These are phyloP conservation scores for Reinhardtius hippoglossoides DNA, from an alignment of 2,113 vertebrate genomes.

Conservation along the genomic window DNA sequence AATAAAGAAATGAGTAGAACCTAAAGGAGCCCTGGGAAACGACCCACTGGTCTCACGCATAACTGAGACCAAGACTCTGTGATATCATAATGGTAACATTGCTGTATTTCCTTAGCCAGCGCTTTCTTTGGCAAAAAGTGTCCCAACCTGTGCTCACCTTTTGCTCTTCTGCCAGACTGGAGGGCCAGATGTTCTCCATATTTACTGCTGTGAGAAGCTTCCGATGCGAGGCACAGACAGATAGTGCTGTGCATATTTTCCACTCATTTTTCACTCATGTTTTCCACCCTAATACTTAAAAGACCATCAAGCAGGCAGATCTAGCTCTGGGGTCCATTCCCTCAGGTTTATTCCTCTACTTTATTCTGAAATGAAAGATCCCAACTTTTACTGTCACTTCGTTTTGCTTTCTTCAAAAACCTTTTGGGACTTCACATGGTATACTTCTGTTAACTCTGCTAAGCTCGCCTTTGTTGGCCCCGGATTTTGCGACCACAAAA, in stretches of 20 bases:
- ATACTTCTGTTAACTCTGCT: conserved; percentile 52
- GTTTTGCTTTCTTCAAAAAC: conserved; percentile 59
- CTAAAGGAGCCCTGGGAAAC: conserved; percentile 20
- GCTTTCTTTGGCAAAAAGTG: conserved; percentile 16
- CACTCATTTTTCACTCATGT: conserved; percentile 63
- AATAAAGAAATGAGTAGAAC: conserved; percentile 13
- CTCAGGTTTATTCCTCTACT: conserved; percentile 18
- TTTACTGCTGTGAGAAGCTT: conserved; percentile 61
- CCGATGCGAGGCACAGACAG: conserved; percentile 51
- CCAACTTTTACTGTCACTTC: conserved; percentile 55
- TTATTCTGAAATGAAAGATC: conserved; percentile 50
- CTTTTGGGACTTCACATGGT: conserved; percentile 43
- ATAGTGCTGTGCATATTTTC: conserved; percentile 70
- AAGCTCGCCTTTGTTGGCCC: conserved; percentile 26
- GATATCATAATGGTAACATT: conserved; percentile 2
- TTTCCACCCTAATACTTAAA: conserved; percentile 64
- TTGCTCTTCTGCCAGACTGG: conserved; percentile 40
- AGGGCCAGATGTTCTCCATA: conserved; percentile 63
- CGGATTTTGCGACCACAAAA: conserved; percentile 40
- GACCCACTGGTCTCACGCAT: neutral
- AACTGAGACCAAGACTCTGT: neutral
- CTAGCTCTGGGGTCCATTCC: conserved; percentile 38
- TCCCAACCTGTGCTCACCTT: conserved; percentile 54
- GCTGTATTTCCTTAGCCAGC: conserved; percentile 1
- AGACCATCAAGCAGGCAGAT: conserved; percentile 49